A percentile compares a stretch with the other conserved stretches of the same genome.
These are phyloP conservation scores for Heliconius himera DNA, from an alignment of 1,140 invertebrate species.

Conservation along the genomic window DNA sequence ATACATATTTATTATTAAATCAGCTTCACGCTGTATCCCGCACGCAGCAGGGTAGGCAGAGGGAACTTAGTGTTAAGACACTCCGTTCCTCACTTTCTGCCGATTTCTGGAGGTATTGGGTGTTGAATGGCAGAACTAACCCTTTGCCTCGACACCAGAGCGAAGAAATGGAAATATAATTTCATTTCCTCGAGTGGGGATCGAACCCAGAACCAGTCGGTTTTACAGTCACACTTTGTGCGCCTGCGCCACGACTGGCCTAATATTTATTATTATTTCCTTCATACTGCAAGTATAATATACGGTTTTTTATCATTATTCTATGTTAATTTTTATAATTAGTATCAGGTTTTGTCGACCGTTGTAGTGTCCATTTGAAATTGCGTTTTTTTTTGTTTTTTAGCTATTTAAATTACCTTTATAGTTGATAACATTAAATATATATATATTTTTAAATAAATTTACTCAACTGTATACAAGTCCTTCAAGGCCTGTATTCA, in stretches of 20 bases:
- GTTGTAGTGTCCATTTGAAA: not conserved
- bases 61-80: too few relatives aligned
- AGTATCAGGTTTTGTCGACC: conserved; percentile 22
- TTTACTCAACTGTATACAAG: not conserved
- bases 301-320: conserved; percentile 31
- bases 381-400: not conserved
- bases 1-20: not conserved
- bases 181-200: too few relatives aligned
- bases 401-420: not conserved
- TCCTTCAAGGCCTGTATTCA: not conserved
- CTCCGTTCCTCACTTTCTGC: too few relatives aligned
- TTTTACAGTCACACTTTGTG: too few relatives aligned
- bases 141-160: too few relatives aligned
- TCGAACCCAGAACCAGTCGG: too few relatives aligned
- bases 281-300: conserved; percentile 3
- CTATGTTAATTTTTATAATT: conserved; percentile 32
- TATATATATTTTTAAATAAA: not conserved
- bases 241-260: too few relatives aligned
- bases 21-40: too few relatives aligned
- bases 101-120: too few relatives aligned
- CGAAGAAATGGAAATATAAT: too few relatives aligned
- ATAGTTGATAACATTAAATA: not conserved
- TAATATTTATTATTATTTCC: not conserved
- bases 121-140: too few relatives aligned
- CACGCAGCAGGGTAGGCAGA: not conserved